Evolutionary conservation across 2,113 vertebrate genomes (phyloP), one percentile per base, ranked within the genome.

Genomic region (Speoplatyrhinus poulsoni): DNA sequence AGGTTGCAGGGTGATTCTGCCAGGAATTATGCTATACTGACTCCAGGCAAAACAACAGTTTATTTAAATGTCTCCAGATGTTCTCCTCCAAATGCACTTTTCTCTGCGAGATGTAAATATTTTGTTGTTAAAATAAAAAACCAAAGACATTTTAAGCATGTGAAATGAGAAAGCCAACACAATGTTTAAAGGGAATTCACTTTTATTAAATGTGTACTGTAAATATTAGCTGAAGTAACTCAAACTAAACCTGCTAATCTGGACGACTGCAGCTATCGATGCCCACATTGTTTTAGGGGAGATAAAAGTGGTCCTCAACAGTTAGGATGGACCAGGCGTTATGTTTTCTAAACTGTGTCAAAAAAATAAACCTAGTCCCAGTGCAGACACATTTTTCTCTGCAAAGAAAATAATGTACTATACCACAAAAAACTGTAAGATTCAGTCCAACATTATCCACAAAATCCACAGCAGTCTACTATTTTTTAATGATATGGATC

Each of bases 161-260:
- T 76, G 63, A 83, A 87, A 80, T 74, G 83, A 82, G 58, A 80
- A 70, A 76, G 67, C 60, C 80, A 72, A 85, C 66, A 78, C 74
- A 76, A 80, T 62, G 26, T 87, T 89, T 70, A 89, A 84, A 82
- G 88, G 80, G 86, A 82, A 88, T 67, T 85, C 76, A 87, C 81
- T 90, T 52, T 89, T 90, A 90, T 89, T 89, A 77, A 69, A 74
- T 71, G 81, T 57, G 78, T 57, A 75, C 36, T 41, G 36, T 41
- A 41, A 41, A 41, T 41, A 41, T 41, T 41, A 41, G 48, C 65
- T 56, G 67, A 69, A 82, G 74, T 60, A 56, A 69, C 65, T 36
- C 53, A 79, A 72, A 63, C 68, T 16, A 41, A 69, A 9, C 67
- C 13, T 66, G 19, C 60, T 72, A 65, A 65, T 67, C 68, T 56